Evolutionary conservation across 2,797 vertebrate genomes (phyloP).

Genomic region (Amblyopsis hoosieri): DNA sequence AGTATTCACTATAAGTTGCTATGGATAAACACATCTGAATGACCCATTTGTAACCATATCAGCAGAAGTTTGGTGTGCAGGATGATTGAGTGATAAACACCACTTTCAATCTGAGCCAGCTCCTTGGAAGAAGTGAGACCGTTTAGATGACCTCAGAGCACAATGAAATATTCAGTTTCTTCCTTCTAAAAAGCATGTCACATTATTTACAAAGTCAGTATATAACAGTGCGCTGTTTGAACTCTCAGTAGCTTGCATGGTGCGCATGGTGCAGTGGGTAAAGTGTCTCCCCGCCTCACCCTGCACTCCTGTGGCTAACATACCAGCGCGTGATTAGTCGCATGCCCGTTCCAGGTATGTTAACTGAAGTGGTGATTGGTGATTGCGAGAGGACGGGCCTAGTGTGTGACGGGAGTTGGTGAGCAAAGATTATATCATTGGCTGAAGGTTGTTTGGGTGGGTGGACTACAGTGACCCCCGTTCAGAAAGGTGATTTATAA

Average conservation of each 20-base stretch:
- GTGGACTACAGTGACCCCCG: neutral
- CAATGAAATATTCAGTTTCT: slow-evolving; percentile 64
- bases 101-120: too few species aligned
- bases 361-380: slow-evolving; percentile 38
- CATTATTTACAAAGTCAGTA: slow-evolving; percentile 83
- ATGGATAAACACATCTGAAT: too few species aligned
- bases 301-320: slow-evolving; percentile 63
- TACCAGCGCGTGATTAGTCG: slow-evolving; percentile 23
- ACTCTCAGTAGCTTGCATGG: slow-evolving; percentile 80
- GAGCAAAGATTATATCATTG: slow-evolving; percentile 12
- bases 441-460: slow-evolving; percentile 1
- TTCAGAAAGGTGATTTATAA: slow-evolving; percentile 11
- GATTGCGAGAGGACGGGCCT: slow-evolving; percentile 40
- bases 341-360: slow-evolving; percentile 32
- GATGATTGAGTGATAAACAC: too few species aligned
- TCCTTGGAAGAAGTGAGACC: slow-evolving; percentile 48
- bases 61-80: slow-evolving; percentile 20
- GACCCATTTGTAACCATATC: neutral
- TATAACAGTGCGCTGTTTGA: slow-evolving; percentile 75
- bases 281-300: slow-evolving; percentile 51
- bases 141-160: slow-evolving; percentile 47
- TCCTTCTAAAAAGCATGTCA: slow-evolving; percentile 77
- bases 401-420: slow-evolving; percentile 16
- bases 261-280: slow-evolving; percentile 67
- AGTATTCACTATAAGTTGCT: too few species aligned